These are phyloP conservation scores for Falco concolor DNA, from an alignment of 2,797 vertebrate genomes.

Conservation along the genomic window DNA sequence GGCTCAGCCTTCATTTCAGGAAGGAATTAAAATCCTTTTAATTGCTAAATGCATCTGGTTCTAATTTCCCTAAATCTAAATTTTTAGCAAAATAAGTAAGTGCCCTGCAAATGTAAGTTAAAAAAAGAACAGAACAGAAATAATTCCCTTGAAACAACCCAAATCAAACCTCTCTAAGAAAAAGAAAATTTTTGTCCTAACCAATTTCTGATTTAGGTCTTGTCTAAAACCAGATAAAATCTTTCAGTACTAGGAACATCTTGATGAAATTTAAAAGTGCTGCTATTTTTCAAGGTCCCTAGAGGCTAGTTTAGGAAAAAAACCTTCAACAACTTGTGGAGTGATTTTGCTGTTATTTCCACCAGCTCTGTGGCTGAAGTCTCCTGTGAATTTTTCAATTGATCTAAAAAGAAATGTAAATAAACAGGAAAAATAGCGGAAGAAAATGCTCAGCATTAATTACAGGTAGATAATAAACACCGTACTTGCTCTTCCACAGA, in stretches of 20 bases:
- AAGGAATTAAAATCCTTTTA: slow-evolving; percentile 31
- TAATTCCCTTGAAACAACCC: slow-evolving; percentile 12
- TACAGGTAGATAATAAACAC: slow-evolving; percentile 11
- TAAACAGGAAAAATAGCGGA: neutral
- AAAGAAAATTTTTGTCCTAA: neutral
- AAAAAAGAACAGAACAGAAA: slow-evolving; percentile 18
- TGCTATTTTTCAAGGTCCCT: neutral
- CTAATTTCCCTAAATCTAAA: slow-evolving; percentile 9
- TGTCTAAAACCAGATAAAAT: neutral
- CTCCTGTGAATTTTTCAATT: neutral
- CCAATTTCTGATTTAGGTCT: neutral
- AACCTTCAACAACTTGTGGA: neutral
- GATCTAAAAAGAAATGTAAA: neutral
- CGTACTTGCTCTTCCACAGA: neutral
- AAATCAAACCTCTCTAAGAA: neutral
- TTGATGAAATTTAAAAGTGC: neutral
- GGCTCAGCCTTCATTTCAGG: neutral
- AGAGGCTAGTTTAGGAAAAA: neutral
- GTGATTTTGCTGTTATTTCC: neutral
- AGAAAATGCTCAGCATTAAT: slow-evolving; percentile 15
- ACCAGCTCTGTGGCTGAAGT: neutral
- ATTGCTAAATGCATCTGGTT: slow-evolving; percentile 29
- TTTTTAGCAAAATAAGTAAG: slow-evolving; percentile 38
- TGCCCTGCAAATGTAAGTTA: neutral
- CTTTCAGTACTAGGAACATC: neutral